Percentiles rank a stretch among this genome's conserved stretches.
phyloP scores from a whole-genome alignment of 92 coral and sea anemone genomes.

The Hydrozoanthus gracilis region DNA sequence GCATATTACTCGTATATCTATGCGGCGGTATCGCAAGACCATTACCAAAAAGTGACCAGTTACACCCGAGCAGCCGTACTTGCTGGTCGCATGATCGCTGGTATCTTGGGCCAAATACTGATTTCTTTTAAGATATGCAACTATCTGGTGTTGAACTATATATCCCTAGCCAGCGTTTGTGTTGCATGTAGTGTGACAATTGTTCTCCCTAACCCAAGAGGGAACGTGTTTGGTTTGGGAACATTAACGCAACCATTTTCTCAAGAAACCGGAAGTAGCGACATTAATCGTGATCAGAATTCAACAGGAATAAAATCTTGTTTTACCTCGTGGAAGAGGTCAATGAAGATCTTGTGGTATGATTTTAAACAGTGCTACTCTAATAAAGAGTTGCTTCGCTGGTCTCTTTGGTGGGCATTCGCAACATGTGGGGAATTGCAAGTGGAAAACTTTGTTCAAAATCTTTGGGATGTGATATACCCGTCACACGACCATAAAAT shows the following conservation, averaged over 20 bases:
- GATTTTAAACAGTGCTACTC: slow-evolving; percentile 88
- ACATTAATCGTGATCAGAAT: not conserved
- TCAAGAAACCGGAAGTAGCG: not conserved
- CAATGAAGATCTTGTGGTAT: slow-evolving; percentile 64
- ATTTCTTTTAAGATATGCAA: slow-evolving; percentile 75
- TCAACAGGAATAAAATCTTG: not conserved
- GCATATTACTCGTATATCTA: slow-evolving; percentile 97
- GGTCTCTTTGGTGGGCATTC: slow-evolving; percentile 99
- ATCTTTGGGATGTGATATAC: slow-evolving; percentile 94
- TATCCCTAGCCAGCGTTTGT: slow-evolving; percentile 84
- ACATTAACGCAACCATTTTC: not conserved
- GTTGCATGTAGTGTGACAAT: slow-evolving; percentile 75
- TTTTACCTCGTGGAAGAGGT: slow-evolving; percentile 76
- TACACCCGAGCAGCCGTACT: slow-evolving; percentile 95
- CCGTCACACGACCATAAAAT: slow-evolving; percentile 89
- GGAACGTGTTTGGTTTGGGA: slow-evolving; percentile 73
- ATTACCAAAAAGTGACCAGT: slow-evolving; percentile 87
- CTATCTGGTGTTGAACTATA: slow-evolving; percentile 83
- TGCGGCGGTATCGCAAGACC: slow-evolving; percentile 81
- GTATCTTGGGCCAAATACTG: slow-evolving; percentile 87
- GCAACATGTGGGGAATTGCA: slow-evolving; percentile 98
- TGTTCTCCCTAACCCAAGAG: slow-evolving; percentile 81
- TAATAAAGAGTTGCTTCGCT: slow-evolving; percentile 73
- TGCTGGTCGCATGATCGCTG: slow-evolving; percentile 91
- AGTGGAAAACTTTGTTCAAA: slow-evolving; percentile 94